Evolutionary conservation across 2,113 vertebrate species (phyloP), one percentile per base, ranked within the genome.

Genomic region (Actenoides lindsayi): DNA sequence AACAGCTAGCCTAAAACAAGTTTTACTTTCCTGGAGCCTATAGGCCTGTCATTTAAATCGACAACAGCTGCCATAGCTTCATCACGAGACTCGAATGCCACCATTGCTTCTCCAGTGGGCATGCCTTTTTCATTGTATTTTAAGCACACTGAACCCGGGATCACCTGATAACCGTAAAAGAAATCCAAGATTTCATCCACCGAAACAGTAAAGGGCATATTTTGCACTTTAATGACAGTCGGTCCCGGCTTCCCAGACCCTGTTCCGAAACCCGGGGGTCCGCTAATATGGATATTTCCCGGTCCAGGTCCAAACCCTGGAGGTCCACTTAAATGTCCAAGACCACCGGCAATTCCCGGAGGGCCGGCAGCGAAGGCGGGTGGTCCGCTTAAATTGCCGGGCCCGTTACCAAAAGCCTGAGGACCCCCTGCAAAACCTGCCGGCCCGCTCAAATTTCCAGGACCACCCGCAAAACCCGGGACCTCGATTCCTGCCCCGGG

Each of bases 151-250:
- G 99, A 99, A 76, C 99, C 99, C 76, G 98, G 99, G 87, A 99
- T 98, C 89, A 99, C 99, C 96, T 99, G 99, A 96, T 99, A 99
- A 56, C 99, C 99, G 78, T 99, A 99, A 97, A 99, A 99, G 97
- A 99, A 99, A 99, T 99, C 99, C 97, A 99, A 97, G 93, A 99
- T 99, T 97, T 99, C 99, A 97, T 99, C 99, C 81, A 99, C 99
- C 5, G 99, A 99, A 76, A 99, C 99, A 65, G 99, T 99, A 94
- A 99, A 99, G 35, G 99, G 99, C 99, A 99, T 99, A 96, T 99
- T 99, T 92, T 99, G 99, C 69, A 99, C 99, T 97, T 99, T 99
- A 87, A 99, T 99, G 84, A 99, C 98, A 50, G 98, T 99, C 39
- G 99, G 99, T n/a, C 98, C 98, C 62, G 99, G 98, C 93, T 99